Percentiles rank a stretch among this genome's conserved stretches.
Conservation (phyloP, 2,888 invertebrate species). For the Thymelicus sylvestris region DNA sequence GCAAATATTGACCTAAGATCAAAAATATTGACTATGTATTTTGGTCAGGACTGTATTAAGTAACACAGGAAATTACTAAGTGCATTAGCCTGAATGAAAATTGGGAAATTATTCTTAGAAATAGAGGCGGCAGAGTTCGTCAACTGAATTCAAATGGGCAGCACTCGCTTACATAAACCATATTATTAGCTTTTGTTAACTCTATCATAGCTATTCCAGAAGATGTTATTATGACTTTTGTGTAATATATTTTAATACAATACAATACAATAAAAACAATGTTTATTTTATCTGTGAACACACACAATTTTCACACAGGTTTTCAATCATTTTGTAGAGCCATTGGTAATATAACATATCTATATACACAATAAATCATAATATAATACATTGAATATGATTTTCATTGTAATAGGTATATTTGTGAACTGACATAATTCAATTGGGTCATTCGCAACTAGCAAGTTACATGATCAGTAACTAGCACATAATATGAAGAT, state of each 20-base stretch:
- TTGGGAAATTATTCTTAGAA: constrained; percentile 24
- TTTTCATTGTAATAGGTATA: too few species aligned
- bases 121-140: neutral
- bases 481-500: too few species aligned
- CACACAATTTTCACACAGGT: too few species aligned
- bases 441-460: neutral
- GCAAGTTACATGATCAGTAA: neutral
- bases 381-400: too few species aligned
- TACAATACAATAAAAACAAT: too few species aligned
- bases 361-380: too few species aligned
- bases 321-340: too few species aligned
- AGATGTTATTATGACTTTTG: neutral
- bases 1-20: constrained; percentile 33
- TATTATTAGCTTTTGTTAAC: neutral
- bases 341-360: too few species aligned
- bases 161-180: neutral
- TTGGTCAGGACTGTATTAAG: constrained; percentile 33
- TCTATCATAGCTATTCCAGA: neutral
- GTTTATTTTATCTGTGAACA: too few species aligned
- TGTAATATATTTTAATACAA: too few species aligned
- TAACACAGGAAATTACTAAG: constrained; percentile 24
- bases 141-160: neutral
- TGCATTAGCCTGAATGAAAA: constrained; percentile 25
- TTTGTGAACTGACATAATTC: too few species aligned
- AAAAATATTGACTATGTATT: constrained; percentile 36